phyloP scores from a whole-genome alignment of 1,140 invertebrate species.

The Tenebrio molitor region DNA sequence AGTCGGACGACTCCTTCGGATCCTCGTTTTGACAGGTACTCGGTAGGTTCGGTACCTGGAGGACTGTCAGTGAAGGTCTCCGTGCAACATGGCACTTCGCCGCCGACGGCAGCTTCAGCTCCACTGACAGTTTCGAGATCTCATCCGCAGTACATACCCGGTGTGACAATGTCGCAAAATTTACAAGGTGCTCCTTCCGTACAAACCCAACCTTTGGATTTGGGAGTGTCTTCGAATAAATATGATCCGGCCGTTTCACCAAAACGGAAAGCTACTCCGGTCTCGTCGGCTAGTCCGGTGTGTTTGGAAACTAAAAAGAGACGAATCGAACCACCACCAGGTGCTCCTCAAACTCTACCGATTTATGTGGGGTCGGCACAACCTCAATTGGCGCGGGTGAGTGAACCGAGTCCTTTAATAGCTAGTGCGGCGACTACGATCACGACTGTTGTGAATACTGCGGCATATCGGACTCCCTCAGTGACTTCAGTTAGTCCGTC shows the following conservation, averaged over 20 bases:
- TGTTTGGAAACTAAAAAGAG: constrained; percentile 72
- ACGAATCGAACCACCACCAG: constrained; percentile 64
- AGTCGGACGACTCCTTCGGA: constrained; percentile 63
- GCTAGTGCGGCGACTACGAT: constrained; percentile 81
- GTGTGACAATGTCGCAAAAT: constrained; percentile 65
- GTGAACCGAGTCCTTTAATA: constrained; percentile 78
- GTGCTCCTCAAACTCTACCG: constrained; percentile 41
- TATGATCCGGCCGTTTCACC: constrained; percentile 69
- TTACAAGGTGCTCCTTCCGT: constrained; percentile 63
- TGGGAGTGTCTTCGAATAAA: constrained; percentile 74
- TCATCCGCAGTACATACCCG: constrained; percentile 65
- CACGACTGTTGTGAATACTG: constrained; percentile 77
- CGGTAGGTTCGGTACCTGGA: constrained; percentile 68
- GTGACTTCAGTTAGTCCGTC: constrained; percentile 66
- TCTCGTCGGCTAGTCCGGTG: constrained; percentile 64
- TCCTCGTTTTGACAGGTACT: constrained; percentile 25
- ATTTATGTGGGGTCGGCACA: constrained; percentile 60
- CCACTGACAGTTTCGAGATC: constrained; percentile 68
- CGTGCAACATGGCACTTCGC: constrained; percentile 66
- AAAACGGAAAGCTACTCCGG: constrained; percentile 71
- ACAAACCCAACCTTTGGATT: constrained; percentile 81
- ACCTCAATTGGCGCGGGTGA: constrained; percentile 73
- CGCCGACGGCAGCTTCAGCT: constrained; percentile 69
- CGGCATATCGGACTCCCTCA: constrained; percentile 68
- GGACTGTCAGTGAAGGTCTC: constrained; percentile 66